Conservation (phyloP, 2,888 invertebrate species). For the Cordilura impudica region DNA sequence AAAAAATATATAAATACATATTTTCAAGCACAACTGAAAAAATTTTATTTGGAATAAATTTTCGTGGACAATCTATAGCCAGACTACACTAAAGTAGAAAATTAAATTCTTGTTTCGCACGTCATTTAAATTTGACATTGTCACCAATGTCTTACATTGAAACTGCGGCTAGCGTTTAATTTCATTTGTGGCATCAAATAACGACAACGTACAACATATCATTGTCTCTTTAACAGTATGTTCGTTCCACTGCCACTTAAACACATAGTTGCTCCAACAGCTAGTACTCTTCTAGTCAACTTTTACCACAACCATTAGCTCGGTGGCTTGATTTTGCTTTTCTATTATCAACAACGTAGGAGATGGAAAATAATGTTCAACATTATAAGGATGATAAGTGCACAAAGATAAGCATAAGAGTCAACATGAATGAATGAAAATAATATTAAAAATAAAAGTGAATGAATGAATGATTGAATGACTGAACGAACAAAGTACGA, state of each 20-base stretch:
- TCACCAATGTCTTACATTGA: constrained; percentile 64
- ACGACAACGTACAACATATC: constrained; percentile 58
- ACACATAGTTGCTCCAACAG: background rate
- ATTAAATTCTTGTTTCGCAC: constrained; percentile 75
- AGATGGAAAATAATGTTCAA: constrained; percentile 58
- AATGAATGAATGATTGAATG: constrained; percentile 24
- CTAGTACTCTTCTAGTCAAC: constrained; percentile 20
- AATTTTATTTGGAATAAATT: too few relatives aligned
- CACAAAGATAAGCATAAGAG: constrained; percentile 57
- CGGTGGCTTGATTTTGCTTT: background rate
- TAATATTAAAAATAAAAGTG: background rate
- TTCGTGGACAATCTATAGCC: background rate
- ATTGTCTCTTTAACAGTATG: constrained; percentile 31
- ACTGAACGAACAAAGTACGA: constrained; percentile 17
- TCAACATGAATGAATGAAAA: constrained; percentile 47
- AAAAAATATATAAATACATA: too few relatives aligned
- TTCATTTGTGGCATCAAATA: constrained; percentile 70
- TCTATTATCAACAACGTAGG: constrained; percentile 44
- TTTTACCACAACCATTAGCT: constrained; percentile 47
- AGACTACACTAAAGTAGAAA: constrained; percentile 66
- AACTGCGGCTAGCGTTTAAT: constrained; percentile 72
- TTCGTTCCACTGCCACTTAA: constrained; percentile 54
- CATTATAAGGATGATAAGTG: constrained; percentile 59
- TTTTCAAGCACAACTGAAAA: too few relatives aligned
- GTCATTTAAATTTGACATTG: constrained; percentile 74